Conservation (phyloP, 2,113 vertebrate species). For the Bujurquina vittata region DNA sequence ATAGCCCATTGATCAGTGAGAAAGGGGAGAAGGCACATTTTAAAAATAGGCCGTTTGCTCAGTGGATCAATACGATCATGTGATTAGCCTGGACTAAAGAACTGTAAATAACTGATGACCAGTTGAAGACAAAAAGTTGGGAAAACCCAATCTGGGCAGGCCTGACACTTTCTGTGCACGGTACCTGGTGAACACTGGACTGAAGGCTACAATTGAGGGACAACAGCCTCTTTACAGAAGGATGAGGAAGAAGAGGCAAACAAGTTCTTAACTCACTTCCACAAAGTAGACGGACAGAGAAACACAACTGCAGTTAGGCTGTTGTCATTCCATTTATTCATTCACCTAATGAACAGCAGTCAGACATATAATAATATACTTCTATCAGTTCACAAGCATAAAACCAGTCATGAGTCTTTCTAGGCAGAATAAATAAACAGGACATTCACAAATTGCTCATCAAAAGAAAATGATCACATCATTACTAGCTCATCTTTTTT, state of each 20-base stretch:
- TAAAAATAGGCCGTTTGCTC: neutral
- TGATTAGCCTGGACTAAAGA: neutral
- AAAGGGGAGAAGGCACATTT: neutral
- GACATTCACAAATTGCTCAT: slow-evolving; percentile 55
- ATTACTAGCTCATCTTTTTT: slow-evolving; percentile 2
- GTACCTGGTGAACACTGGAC: slow-evolving; percentile 13
- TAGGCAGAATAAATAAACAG: slow-evolving; percentile 70
- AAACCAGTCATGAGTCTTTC: slow-evolving; percentile 36
- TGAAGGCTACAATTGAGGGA: neutral
- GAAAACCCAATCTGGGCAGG: neutral
- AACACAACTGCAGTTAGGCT: slow-evolving; percentile 37
- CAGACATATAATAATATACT: slow-evolving; percentile 54
- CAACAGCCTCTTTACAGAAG: slow-evolving; percentile 21
- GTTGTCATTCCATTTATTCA: slow-evolving; percentile 77
- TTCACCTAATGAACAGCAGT: slow-evolving; percentile 52
- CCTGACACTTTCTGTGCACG: neutral
- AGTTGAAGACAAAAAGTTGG: neutral
- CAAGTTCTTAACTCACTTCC: slow-evolving; percentile 11
- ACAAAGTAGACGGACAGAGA: slow-evolving; percentile 23
- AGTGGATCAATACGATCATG: neutral
- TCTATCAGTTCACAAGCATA: slow-evolving; percentile 43
- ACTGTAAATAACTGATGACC: neutral
- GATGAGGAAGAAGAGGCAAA: slow-evolving; percentile 1
- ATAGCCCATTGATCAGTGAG: neutral
- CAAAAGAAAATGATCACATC: slow-evolving; percentile 30